Conservation (phyloP, 2,797 vertebrate genomes). For the Protosalanx chinensis region DNA sequence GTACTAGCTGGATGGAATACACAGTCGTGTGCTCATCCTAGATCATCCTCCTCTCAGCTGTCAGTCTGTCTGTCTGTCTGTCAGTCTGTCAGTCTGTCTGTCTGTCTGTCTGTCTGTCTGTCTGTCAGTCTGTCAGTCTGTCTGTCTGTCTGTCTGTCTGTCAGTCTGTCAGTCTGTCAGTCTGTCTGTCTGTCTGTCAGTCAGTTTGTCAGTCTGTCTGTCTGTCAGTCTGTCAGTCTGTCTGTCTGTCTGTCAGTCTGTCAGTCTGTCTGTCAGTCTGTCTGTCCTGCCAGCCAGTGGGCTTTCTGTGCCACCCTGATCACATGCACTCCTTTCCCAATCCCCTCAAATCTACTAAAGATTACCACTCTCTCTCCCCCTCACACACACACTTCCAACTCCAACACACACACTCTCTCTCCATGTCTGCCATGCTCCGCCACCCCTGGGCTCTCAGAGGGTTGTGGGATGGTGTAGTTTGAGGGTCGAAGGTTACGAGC, state of each 20-base stretch:
- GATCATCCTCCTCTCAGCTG: background rate
- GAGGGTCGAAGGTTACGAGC: constrained; percentile 48
- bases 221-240: constrained; percentile 37
- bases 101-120: too few species aligned
- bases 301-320: constrained; percentile 45
- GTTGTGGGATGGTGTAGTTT: constrained; percentile 45
- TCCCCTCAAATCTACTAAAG: constrained; percentile 45
- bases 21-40: constrained; percentile 46
- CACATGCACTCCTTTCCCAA: constrained; percentile 45
- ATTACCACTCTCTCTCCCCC: constrained; percentile 33
- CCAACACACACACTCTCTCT: constrained; percentile 21
- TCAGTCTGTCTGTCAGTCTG: constrained; percentile 34
- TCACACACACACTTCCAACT: constrained; percentile 17
- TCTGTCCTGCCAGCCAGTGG: constrained; percentile 51
- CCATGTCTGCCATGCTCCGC: constrained; percentile 20
- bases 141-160: background rate
- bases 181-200: too few species aligned
- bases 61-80: too few species aligned
- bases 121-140: too few species aligned
- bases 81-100: too few species aligned
- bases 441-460: constrained; percentile 34
- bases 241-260: constrained; percentile 22
- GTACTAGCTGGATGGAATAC: constrained; percentile 59
- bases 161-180: constrained; percentile 41
- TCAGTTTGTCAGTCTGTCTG: too few species aligned